Conservation (phyloP, 2,797 vertebrate species). For the Hybognathus amarus region DNA sequence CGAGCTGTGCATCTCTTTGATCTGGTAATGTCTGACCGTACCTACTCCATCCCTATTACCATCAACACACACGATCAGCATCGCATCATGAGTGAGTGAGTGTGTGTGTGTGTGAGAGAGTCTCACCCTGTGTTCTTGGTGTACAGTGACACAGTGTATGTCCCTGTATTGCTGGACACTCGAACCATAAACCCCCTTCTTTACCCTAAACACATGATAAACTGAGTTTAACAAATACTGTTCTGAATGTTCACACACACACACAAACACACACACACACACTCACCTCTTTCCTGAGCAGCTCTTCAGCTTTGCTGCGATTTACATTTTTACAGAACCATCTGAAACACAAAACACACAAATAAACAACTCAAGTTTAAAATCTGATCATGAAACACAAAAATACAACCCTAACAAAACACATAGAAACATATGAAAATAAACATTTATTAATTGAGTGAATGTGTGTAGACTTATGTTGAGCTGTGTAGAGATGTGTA, state of each 20-base stretch:
- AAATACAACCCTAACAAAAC: background rate
- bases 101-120: background rate
- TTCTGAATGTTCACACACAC: slow-evolving; percentile 25
- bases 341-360: slow-evolving; percentile 72
- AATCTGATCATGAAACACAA: background rate
- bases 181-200: slow-evolving; percentile 94
- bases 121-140: slow-evolving; percentile 86
- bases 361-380: background rate
- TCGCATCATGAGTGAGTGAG: background rate
- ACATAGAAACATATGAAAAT: background rate
- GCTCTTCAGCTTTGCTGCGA: slow-evolving; percentile 91
- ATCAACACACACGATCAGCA: background rate
- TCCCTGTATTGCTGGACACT: slow-evolving; percentile 86
- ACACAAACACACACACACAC: no score
- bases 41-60: slow-evolving; percentile 77
- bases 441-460: no score
- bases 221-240: background rate
- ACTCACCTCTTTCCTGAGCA: slow-evolving; percentile 89
- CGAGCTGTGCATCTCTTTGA: slow-evolving; percentile 81
- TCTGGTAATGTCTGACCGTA: slow-evolving; percentile 91
- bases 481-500: no score
- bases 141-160: slow-evolving; percentile 91
- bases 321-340: slow-evolving; percentile 92
- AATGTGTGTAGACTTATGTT: no score
- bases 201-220: slow-evolving; percentile 83